A percentile compares a stretch with the other conserved stretches of the same genome.
phyloP scores from a whole-genome alignment of 53 echinoderm and acorn worm genomes.

The Echinometra lucunter region DNA sequence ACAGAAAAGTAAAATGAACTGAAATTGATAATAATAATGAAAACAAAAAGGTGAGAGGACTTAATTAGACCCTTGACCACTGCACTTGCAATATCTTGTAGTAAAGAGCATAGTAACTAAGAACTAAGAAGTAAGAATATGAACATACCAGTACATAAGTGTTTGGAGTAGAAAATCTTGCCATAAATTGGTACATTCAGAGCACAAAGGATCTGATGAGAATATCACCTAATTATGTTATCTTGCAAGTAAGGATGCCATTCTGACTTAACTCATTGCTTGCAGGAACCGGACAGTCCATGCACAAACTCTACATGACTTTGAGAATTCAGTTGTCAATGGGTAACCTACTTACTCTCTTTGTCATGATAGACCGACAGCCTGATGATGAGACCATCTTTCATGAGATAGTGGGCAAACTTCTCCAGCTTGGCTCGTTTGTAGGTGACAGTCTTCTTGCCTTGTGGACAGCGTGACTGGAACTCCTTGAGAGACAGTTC shows the following conservation, averaged over 20 bases:
- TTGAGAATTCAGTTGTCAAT: too few relatives aligned
- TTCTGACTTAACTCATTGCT: background rate
- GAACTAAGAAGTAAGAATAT: too few relatives aligned
- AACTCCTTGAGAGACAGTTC: conserved; percentile 89
- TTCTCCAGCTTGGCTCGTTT: conserved; percentile 98
- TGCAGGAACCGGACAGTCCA: too few relatives aligned
- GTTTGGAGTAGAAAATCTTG: too few relatives aligned
- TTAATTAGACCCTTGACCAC: too few relatives aligned
- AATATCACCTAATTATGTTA: background rate
- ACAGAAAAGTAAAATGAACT: too few relatives aligned
- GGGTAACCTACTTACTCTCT: conserved; percentile 83
- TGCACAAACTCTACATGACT: too few relatives aligned
- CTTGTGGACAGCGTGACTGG: conserved; percentile 96
- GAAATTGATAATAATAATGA: too few relatives aligned
- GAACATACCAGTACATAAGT: too few relatives aligned
- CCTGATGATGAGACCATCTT: conserved; percentile 91
- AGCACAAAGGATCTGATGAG: background rate
- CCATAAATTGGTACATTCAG: background rate
- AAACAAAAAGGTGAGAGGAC: too few relatives aligned
- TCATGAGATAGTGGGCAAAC: conserved; percentile 94
- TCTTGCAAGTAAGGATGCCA: background rate
- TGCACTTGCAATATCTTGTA: too few relatives aligned
- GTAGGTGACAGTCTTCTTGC: conserved; percentile 92
- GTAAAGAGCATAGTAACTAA: too few relatives aligned
- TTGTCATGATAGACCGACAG: conserved; percentile 88